phyloP scores from a whole-genome alignment of 2,888 invertebrate species.

The Eupithecia pulchellata region DNA sequence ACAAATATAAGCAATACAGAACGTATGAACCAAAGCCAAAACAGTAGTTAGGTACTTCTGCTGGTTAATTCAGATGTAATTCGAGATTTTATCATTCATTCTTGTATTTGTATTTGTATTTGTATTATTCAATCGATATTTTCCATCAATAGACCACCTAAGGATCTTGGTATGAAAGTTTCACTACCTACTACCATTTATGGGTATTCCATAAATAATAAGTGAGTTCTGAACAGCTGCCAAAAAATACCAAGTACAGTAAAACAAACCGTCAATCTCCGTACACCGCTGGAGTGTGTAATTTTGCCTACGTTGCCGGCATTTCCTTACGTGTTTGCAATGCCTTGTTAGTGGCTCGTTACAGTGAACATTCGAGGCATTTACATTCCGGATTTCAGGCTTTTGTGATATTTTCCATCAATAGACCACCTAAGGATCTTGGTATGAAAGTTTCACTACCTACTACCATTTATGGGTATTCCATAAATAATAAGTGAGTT shows the following conservation, averaged over 20 bases:
- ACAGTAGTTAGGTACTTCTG: too few relatives aligned
- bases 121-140: too few relatives aligned
- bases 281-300: conserved; percentile 12
- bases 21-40: background rate
- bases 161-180: background rate
- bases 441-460: background rate
- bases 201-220: background rate
- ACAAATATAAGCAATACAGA: background rate
- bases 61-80: too few relatives aligned
- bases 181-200: background rate
- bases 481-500: background rate
- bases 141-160: too few relatives aligned
- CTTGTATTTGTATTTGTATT: too few relatives aligned
- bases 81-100: too few relatives aligned
- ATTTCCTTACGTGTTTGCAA: conserved; percentile 40
- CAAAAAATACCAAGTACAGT: background rate
- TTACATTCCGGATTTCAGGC: conserved; percentile 34
- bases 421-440: too few relatives aligned
- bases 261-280: background rate
- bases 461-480: background rate
- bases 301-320: conserved; percentile 28
- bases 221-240: background rate
- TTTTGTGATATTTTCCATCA: too few relatives aligned
- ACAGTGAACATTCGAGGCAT: conserved; percentile 30
- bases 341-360: conserved; percentile 45